Conservation (phyloP, 2,888 invertebrate species). For the Meiosimyza platycephala region DNA sequence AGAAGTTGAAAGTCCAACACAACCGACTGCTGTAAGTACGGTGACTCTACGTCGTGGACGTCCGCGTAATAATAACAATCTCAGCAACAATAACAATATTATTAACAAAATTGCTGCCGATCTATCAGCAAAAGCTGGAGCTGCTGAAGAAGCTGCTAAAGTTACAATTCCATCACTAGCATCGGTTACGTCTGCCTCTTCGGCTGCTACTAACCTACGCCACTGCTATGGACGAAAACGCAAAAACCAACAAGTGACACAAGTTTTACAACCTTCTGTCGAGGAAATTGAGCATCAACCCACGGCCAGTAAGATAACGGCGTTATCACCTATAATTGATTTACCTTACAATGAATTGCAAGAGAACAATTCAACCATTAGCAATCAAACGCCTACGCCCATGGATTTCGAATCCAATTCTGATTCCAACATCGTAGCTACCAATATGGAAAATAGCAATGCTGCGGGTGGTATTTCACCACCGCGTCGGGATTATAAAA, state of each 20-base stretch:
- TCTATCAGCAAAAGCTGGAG: slow-evolving; percentile 58
- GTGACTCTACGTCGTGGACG: slow-evolving; percentile 58
- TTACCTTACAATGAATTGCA: slow-evolving; percentile 40
- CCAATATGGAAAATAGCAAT: slow-evolving; percentile 37
- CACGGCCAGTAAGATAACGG: slow-evolving; percentile 51
- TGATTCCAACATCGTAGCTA: slow-evolving; percentile 46
- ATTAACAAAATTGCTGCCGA: slow-evolving; percentile 61
- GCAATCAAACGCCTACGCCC: slow-evolving; percentile 39
- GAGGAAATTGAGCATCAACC: slow-evolving; percentile 46
- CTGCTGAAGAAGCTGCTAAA: slow-evolving; percentile 44
- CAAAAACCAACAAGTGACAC: slow-evolving; percentile 61
- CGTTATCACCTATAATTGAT: slow-evolving; percentile 37
- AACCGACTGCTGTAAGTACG: slow-evolving; percentile 19
- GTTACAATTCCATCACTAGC: slow-evolving; percentile 27
- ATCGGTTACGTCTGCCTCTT: slow-evolving; percentile 15
- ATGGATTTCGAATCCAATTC: slow-evolving; percentile 49
- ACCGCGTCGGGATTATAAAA: slow-evolving; percentile 62
- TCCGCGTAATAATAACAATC: slow-evolving; percentile 49
- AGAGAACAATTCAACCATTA: slow-evolving; percentile 36
- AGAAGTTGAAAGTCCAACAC: slow-evolving; percentile 32
- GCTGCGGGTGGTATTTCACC: slow-evolving; percentile 48
- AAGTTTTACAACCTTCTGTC: slow-evolving; percentile 50
- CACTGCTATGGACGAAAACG: slow-evolving; percentile 58
- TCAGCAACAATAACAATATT: slow-evolving; percentile 56
- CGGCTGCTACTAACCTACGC: slow-evolving; percentile 2